Conservation (phyloP, 2,888 invertebrate species). For the Drosophila fulvimacula region DNA sequence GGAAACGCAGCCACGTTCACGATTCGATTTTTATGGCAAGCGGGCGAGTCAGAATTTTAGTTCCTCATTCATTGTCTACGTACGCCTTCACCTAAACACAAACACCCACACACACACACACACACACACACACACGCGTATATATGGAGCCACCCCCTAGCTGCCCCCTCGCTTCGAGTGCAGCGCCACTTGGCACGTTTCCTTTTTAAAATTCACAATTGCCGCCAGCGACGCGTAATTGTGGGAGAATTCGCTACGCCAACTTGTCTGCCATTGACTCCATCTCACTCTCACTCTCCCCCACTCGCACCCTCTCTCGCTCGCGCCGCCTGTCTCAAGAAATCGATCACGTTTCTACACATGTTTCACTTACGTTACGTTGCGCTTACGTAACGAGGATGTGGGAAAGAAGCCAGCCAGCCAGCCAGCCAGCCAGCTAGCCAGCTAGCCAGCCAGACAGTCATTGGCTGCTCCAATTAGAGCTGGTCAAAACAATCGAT, state of each 20-base stretch:
- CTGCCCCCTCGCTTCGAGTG: constrained; percentile 1
- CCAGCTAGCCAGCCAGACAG: too few relatives aligned
- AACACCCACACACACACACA: constrained; percentile 1
- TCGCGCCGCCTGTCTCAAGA: constrained; percentile 43
- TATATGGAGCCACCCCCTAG: constrained; percentile 5
- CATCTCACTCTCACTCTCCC: neutral
- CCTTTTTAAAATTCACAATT: constrained; percentile 84
- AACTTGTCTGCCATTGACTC: constrained; percentile 66
- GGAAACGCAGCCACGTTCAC: constrained; percentile 67
- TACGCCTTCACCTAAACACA: constrained; percentile 46
- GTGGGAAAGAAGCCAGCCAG: constrained; percentile 17
- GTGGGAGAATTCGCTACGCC: constrained; percentile 78
- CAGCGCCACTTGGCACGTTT: constrained; percentile 73
- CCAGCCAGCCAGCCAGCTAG: too few relatives aligned
- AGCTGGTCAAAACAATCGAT: constrained; percentile 35
- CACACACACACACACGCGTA: neutral
- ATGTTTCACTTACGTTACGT: constrained; percentile 75
- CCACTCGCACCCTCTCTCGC: constrained; percentile 6
- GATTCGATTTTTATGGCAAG: constrained; percentile 78
- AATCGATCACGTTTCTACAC: constrained; percentile 81
- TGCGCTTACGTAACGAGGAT: constrained; percentile 73
- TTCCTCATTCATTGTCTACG: constrained; percentile 74
- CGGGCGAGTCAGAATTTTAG: constrained; percentile 58
- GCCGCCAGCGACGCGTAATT: constrained; percentile 77
- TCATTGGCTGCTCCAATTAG: constrained; percentile 51